phyloP scores from a whole-genome alignment of 1,140 invertebrate genomes.

The Zaprionus africanus region DNA sequence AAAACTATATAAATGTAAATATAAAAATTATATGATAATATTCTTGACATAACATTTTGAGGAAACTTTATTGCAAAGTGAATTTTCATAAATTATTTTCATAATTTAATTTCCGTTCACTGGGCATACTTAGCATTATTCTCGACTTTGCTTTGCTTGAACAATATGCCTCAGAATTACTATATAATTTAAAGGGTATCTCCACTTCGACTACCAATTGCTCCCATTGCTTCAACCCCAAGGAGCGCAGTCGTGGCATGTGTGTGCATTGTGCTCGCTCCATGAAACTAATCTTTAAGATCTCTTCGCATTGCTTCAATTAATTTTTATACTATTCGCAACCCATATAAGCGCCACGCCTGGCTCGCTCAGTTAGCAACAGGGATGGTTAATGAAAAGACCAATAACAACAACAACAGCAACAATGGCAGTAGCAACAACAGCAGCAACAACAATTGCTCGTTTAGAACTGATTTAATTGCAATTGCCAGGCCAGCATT shows the following conservation, averaged over 20 bases:
- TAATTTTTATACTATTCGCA: constrained; percentile 67
- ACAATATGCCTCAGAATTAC: neutral
- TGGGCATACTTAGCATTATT: too few species aligned
- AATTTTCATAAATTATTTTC: too few species aligned
- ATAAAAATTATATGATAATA: too few species aligned
- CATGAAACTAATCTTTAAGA: constrained; percentile 58
- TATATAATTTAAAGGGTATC: neutral
- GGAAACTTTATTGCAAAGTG: too few species aligned
- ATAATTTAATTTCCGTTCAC: too few species aligned
- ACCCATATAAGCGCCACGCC: constrained; percentile 60
- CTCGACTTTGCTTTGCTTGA: too few species aligned
- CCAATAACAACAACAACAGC: constrained; percentile 11
- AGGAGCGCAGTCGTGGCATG: neutral
- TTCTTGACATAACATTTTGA: too few species aligned
- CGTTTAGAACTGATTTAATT: constrained; percentile 80
- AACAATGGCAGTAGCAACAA: neutral
- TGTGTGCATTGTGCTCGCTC: constrained; percentile 8
- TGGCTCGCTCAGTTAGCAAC: constrained; percentile 19
- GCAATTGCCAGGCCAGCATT: constrained; percentile 64
- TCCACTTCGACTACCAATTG: neutral
- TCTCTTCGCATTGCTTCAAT: constrained; percentile 61
- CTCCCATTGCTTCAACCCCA: neutral
- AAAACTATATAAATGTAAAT: too few species aligned
- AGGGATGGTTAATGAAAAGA: constrained; percentile 59
- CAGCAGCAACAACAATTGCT: constrained; percentile 52